Conservation (phyloP, 2,888 invertebrate species). For the Cryptus viduatorius region DNA sequence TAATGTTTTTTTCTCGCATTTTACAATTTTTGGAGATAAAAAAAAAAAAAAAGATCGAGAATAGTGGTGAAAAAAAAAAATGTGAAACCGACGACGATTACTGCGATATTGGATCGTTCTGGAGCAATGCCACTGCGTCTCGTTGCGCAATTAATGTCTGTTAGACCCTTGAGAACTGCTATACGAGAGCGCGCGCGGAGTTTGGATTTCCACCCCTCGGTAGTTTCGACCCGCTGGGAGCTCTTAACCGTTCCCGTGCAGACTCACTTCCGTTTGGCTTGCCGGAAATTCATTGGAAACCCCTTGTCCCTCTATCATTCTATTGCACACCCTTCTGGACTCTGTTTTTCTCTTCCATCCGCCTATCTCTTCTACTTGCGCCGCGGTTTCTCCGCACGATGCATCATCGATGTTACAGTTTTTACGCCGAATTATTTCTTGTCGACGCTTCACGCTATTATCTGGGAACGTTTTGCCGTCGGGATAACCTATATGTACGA, state of each 20-base stretch:
- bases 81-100: neutral
- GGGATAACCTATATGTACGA: no score
- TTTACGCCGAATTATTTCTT: neutral
- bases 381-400: neutral
- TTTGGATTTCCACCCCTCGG: constrained; percentile 16
- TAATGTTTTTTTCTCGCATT: neutral
- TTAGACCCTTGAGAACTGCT: constrained; percentile 16
- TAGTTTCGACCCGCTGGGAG: constrained; percentile 30
- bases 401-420: constrained; percentile 29
- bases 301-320: constrained; percentile 8
- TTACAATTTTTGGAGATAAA: neutral
- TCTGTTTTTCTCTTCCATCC: constrained; percentile 5
- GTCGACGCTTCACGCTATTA: neutral
- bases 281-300: constrained; percentile 39
- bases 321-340: constrained; percentile 6
- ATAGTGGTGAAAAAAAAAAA: constrained; percentile 1
- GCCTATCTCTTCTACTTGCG: constrained; percentile 1
- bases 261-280: constrained; percentile 30
- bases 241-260: constrained; percentile 34
- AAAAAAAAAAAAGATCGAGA: neutral
- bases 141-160: constrained; percentile 41
- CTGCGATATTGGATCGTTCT: constrained; percentile 35
- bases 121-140: constrained; percentile 40
- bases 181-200: neutral
- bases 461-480: neutral